Percentiles rank a stretch among this genome's conserved stretches.
These are phyloP conservation scores for Pinna nobilis DNA, from an alignment of 1,140 invertebrate genomes.

Conservation along the genomic window DNA sequence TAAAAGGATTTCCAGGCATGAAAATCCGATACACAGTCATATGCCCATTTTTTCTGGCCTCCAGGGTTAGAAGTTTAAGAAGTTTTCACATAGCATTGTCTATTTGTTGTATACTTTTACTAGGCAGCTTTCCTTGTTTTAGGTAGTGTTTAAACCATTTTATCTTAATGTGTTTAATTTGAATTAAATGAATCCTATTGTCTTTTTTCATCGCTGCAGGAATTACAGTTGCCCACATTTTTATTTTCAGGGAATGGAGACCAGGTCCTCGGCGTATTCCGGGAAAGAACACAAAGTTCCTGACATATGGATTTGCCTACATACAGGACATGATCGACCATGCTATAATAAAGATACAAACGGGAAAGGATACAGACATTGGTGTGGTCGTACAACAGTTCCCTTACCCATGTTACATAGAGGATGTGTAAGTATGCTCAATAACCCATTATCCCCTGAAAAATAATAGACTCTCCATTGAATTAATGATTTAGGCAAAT, in stretches of 20 bases:
- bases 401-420: slow-evolving; percentile 84
- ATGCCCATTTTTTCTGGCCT: no score
- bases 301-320: slow-evolving; percentile 79
- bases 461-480: no score
- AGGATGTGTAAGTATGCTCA: slow-evolving; percentile 80
- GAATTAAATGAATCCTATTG: neutral
- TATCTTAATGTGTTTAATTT: neutral
- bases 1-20: no score
- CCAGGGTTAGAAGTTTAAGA: no score
- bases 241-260: slow-evolving; percentile 64
- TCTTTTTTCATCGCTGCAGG: neutral
- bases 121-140: no score
- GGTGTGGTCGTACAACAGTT: slow-evolving; percentile 78
- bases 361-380: slow-evolving; percentile 62
- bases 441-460: no score
- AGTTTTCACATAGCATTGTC: no score
- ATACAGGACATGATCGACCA: slow-evolving; percentile 79
- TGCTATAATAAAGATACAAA: slow-evolving; percentile 77
- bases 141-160: neutral
- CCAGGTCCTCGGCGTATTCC: slow-evolving; percentile 75
- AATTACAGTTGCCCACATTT: no score
- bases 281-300: slow-evolving; percentile 77
- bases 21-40: no score
- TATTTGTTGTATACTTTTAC: no score
- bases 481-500: no score